Evolutionary conservation across 2,888 invertebrate species (phyloP), one percentile per base, ranked within the genome.

Genomic region (Diachrysia chrysitis): DNA sequence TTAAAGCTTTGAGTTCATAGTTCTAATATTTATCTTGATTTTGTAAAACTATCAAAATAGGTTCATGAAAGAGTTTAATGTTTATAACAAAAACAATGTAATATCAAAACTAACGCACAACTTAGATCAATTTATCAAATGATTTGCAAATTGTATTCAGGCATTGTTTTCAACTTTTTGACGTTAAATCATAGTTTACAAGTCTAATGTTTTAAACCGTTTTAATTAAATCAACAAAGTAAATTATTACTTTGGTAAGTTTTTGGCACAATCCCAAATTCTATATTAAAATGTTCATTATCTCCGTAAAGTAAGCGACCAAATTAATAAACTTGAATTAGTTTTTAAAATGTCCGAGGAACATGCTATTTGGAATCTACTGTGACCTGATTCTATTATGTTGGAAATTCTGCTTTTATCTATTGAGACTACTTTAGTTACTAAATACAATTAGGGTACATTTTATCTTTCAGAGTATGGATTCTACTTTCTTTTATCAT

Each of bases 161-260:
- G 59, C 74, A 68, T 70, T 70, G 73, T 70, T 19, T 10, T 19
- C 66, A 74, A 78, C 48, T 78, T 70, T 74, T 56, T 60, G 66
- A 66, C 65, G 65, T 63, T 54, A 69, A 63, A 76, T 76, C 71
- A 71, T 70, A 70, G 69, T 69, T 71, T 65, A 64, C 53, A 68
- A 58, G 58, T 57, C 63, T 69, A 70, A 68, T 77, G 63, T 77
- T 70, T 78, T 79, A 60, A 71, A 70, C 64, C 57, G 64, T 73
- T 74, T 72, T 76, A 78, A 81, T 78, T 79, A 74, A 81, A 81
- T 74, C 72, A 79, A 76, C 73, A 71, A 75, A 69, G 64, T 70
- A 74, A 74, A 71, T 69, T 78, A 76, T 73, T 71, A 70, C 51
- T 32, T 37, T 37, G 63, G 73, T 71, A 73, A 73, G 73, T 70